Evolutionary conservation across 2,113 vertebrate genomes (phyloP).

Genomic region (Eolophus roseicapilla): DNA sequence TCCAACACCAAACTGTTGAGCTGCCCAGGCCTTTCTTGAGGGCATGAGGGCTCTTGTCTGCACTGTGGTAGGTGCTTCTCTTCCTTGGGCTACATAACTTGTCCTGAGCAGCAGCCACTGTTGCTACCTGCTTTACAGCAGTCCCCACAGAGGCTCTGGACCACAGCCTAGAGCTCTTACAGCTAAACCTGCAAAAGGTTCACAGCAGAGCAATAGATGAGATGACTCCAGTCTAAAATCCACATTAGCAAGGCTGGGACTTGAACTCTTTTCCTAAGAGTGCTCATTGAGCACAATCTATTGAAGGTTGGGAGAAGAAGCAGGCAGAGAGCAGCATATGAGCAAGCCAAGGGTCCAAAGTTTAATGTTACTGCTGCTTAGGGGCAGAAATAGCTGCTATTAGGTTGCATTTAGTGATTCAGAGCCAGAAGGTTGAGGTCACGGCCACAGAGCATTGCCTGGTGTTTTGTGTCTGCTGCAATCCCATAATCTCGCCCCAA

Average conservation of each 20-base stretch:
- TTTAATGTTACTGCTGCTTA: conserved; percentile 11
- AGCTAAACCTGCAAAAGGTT: neutral
- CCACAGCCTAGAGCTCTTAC: neutral
- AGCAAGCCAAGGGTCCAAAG: neutral
- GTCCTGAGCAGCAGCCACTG: neutral
- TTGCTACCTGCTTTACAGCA: neutral
- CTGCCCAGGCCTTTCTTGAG: neutral
- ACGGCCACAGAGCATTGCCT: neutral
- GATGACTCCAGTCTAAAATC: neutral
- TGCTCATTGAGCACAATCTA: neutral
- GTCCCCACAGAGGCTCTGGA: neutral
- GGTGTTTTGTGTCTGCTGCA: neutral
- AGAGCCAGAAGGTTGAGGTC: conserved; percentile 33
- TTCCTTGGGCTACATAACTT: neutral
- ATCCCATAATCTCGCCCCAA: neutral
- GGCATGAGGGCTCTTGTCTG: neutral
- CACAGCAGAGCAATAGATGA: neutral
- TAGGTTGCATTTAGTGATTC: neutral
- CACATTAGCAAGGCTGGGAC: neutral
- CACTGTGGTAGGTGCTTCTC: neutral
- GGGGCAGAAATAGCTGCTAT: conserved; percentile 49
- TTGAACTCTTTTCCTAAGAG: neutral
- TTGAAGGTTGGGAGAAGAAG: neutral
- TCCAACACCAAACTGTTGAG: neutral
- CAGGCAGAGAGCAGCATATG: neutral